Percentiles rank a stretch among this genome's conserved stretches.
Conservation (phyloP, 2,797 vertebrate species). For the Sebastolobus altivelis region DNA sequence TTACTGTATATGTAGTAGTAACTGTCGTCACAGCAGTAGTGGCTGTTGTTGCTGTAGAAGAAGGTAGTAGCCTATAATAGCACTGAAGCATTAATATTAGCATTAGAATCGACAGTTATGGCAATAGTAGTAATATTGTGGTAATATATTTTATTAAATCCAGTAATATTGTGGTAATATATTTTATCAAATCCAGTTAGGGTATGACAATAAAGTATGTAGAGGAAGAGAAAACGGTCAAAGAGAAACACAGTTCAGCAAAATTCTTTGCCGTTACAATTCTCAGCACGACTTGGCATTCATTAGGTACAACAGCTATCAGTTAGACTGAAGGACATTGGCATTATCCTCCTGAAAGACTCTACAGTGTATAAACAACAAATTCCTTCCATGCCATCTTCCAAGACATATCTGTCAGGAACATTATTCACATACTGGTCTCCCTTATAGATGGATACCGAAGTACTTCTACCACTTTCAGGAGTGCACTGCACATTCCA, state of each 20-base stretch:
- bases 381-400: neutral
- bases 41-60: neutral
- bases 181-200: neutral
- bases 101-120: neutral
- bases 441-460: neutral
- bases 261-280: conserved; percentile 3
- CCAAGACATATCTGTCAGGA: neutral
- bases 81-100: neutral
- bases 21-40: neutral
- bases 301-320: neutral
- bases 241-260: neutral
- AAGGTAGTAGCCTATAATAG: neutral
- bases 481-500: conserved; percentile 2
- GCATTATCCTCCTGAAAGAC: conserved; percentile 6
- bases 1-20: neutral
- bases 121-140: neutral
- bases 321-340: neutral
- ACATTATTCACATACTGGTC: neutral
- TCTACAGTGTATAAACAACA: neutral
- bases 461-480: conserved; percentile 26
- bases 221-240: neutral
- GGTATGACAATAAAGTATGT: neutral
- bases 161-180: neutral
- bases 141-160: neutral
- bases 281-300: conserved; percentile 3